These are phyloP conservation scores for Griposia aprilina DNA, from an alignment of 2,888 invertebrate species.

Conservation along the genomic window DNA sequence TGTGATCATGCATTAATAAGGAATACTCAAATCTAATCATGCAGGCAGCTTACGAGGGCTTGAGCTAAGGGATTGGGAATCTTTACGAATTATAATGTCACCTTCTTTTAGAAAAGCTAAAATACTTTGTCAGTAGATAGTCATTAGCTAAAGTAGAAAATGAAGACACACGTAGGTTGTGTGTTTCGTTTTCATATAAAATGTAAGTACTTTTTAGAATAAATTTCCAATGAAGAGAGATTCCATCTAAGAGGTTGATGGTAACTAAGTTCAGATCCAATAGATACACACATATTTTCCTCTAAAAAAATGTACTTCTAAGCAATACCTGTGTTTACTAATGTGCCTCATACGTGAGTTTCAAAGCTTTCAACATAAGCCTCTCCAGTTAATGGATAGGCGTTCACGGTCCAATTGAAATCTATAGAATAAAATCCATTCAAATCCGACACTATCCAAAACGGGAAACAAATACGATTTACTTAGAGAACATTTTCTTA, in stretches of 20 bases:
- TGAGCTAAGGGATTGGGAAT: neutral
- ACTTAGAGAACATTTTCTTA: constrained; percentile 54
- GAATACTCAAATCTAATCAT: constrained; percentile 5
- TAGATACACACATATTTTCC: neutral
- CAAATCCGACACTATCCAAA: constrained; percentile 58
- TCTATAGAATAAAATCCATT: constrained; percentile 55
- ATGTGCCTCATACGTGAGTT: constrained; percentile 24
- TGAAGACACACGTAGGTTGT: too few species aligned
- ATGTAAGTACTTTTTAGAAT: too few species aligned
- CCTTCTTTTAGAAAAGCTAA: neutral
- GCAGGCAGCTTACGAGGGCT: neutral
- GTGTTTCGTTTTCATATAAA: neutral
- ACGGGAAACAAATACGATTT: constrained; percentile 57
- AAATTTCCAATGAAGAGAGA: too few species aligned
- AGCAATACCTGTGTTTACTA: neutral
- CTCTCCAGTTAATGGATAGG: constrained; percentile 47
- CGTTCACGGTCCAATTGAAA: constrained; percentile 54
- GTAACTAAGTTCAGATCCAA: neutral
- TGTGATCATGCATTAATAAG: constrained; percentile 37
- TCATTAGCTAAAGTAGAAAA: too few species aligned
- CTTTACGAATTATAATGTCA: neutral
- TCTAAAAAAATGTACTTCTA: neutral
- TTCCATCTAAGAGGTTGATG: too few species aligned
- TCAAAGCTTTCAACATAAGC: constrained; percentile 45
- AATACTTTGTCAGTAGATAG: neutral